These are phyloP conservation scores for Panopea generosa DNA, from an alignment of 2,888 invertebrate species.

Conservation along the genomic window DNA sequence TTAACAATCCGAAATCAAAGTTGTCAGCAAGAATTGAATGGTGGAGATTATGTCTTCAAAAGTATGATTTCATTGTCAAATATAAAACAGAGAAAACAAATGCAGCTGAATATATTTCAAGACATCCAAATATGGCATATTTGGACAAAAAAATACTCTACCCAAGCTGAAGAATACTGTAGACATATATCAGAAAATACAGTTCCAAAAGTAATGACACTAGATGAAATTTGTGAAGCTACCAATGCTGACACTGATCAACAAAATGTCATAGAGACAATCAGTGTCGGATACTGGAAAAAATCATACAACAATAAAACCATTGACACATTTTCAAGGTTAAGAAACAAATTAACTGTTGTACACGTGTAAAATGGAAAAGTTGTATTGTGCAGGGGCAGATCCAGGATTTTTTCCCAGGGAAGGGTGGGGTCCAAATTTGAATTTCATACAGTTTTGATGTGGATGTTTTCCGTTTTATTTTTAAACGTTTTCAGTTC, in stretches of 20 bases:
- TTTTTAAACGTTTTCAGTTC: too few relatives aligned
- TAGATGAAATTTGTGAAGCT: slow-evolving; percentile 42
- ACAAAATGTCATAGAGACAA: slow-evolving; percentile 35
- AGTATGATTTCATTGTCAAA: slow-evolving; percentile 13
- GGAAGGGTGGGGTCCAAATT: too few relatives aligned
- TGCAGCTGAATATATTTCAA: slow-evolving; percentile 64
- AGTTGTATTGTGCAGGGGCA: slow-evolving; percentile 3
- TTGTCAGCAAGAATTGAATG: background rate
- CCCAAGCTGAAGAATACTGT: slow-evolving; percentile 1
- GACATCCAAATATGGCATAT: slow-evolving; percentile 56
- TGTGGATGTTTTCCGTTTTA: too few relatives aligned
- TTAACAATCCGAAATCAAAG: background rate
- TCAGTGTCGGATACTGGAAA: too few relatives aligned
- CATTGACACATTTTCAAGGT: too few relatives aligned
- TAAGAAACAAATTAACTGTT: too few relatives aligned
- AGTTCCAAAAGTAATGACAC: slow-evolving; percentile 55
- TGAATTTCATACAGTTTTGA: too few relatives aligned
- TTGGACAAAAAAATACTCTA: slow-evolving; percentile 10
- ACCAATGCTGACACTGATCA: slow-evolving; percentile 9
- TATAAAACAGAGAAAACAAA: slow-evolving; percentile 65
- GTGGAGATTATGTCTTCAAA: background rate
- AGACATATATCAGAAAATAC: slow-evolving; percentile 37
- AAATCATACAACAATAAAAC: too few relatives aligned
- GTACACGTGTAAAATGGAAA: slow-evolving; percentile 30
- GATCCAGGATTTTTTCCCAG: slow-evolving; percentile 22